phyloP scores from a whole-genome alignment of 2,797 vertebrate genomes.

The Propithecus perrieri region DNA sequence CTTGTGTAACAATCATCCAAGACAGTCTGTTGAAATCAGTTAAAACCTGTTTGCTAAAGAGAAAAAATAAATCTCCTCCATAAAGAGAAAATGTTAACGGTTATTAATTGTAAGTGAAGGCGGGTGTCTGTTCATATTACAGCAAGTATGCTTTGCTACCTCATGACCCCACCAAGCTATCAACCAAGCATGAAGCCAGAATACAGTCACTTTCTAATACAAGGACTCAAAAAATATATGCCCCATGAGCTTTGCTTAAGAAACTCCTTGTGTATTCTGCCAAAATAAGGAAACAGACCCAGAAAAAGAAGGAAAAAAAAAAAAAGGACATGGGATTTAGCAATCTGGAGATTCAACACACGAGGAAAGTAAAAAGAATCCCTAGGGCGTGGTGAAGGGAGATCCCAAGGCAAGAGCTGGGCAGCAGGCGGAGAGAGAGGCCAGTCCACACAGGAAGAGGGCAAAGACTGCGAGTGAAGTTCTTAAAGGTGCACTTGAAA shows the following conservation, averaged over 20 bases:
- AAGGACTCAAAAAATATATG: not conserved
- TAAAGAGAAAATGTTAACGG: not conserved
- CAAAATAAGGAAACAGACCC: slow-evolving; percentile 36
- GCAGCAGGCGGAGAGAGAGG: not conserved
- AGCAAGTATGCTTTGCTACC: slow-evolving; percentile 8
- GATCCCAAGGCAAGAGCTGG: not conserved
- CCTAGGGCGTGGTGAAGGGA: not conserved
- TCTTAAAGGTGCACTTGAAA: not conserved
- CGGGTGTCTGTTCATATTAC: not conserved
- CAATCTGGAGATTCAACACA: not conserved
- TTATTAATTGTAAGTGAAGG: not conserved
- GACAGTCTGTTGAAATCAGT: slow-evolving; percentile 46
- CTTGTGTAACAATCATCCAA: not conserved
- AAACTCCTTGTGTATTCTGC: not conserved
- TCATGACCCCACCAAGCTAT: not conserved
- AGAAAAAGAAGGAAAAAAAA: not conserved
- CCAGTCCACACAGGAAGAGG: not conserved
- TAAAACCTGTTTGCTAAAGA: slow-evolving; percentile 16
- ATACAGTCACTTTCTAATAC: slow-evolving; percentile 33
- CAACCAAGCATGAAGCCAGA: not conserved
- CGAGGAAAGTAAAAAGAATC: not conserved
- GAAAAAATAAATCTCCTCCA: not conserved
- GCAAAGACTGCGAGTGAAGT: not conserved
- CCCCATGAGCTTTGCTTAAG: slow-evolving; percentile 23
- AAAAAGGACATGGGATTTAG: not conserved